These are phyloP conservation scores for Adelognathus sp. DNA, from an alignment of 2,888 invertebrate genomes.

Conservation along the genomic window DNA sequence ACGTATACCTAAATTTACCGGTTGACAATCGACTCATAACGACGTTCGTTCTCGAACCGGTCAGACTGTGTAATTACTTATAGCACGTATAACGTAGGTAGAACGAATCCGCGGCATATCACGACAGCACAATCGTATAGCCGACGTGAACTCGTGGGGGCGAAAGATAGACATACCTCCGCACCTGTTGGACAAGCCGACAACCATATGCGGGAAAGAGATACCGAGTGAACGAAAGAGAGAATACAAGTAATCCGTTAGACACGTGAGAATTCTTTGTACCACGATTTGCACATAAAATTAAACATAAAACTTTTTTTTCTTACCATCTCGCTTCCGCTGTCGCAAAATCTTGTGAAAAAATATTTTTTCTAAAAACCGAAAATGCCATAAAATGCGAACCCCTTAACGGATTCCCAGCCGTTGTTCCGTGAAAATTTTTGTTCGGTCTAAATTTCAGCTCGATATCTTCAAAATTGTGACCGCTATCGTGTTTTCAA, in stretches of 20 bases:
- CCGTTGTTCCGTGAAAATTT: no score
- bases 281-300: neutral
- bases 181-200: neutral
- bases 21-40: constrained; percentile 69
- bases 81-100: neutral
- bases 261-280: neutral
- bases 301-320: neutral
- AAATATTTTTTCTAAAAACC: neutral
- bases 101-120: neutral
- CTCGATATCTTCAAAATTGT: no score
- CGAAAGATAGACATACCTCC: constrained; percentile 1
- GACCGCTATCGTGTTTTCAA: no score
- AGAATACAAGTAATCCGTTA: neutral
- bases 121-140: constrained; percentile 4
- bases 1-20: constrained; percentile 9
- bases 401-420: no score
- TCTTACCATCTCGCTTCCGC: neutral
- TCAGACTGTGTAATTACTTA: constrained; percentile 76
- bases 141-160: constrained; percentile 10
- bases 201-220: neutral
- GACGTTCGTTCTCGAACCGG: constrained; percentile 75
- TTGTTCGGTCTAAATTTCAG: no score
- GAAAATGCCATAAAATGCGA: no score
- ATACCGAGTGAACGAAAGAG: neutral
- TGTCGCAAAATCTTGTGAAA: neutral